phyloP scores from a whole-genome alignment of 2,888 invertebrate species.

The Platycnemis pennipes region DNA sequence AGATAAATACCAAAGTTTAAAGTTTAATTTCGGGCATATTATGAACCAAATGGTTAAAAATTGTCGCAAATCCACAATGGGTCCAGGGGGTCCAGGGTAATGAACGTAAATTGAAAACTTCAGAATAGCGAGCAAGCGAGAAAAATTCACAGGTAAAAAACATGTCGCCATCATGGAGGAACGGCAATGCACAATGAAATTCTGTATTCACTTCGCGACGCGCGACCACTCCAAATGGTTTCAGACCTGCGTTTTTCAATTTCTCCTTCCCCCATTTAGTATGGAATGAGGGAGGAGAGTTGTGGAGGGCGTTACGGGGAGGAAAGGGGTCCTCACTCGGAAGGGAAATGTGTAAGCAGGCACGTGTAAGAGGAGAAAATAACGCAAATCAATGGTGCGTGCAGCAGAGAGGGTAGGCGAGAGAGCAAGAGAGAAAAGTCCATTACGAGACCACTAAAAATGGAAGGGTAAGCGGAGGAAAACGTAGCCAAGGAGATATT shows the following conservation, averaged over 20 bases:
- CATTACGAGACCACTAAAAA: neutral
- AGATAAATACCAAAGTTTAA: too few relatives aligned
- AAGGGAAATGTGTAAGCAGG: neutral
- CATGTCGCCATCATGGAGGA: neutral
- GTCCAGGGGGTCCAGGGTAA: too few relatives aligned
- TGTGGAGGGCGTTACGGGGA: neutral
- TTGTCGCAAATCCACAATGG: too few relatives aligned
- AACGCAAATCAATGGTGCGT: slow-evolving; percentile 7
- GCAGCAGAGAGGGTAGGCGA: neutral
- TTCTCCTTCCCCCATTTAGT: neutral
- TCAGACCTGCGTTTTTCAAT: neutral
- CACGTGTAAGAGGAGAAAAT: neutral
- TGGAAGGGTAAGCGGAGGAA: neutral
- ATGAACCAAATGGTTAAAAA: too few relatives aligned
- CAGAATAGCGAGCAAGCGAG: neutral
- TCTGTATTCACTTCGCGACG: neutral
- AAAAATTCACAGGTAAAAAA: neutral
- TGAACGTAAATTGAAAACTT: too few relatives aligned
- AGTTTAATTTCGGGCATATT: too few relatives aligned
- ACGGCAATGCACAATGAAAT: neutral
- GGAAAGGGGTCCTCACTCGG: neutral
- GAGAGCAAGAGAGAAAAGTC: neutral
- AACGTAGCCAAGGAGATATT: neutral
- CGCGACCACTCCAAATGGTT: neutral
- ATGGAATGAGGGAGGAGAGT: neutral